Evolutionary conservation across 2,888 invertebrate species (phyloP).

Genomic region (Tachina fera): DNA sequence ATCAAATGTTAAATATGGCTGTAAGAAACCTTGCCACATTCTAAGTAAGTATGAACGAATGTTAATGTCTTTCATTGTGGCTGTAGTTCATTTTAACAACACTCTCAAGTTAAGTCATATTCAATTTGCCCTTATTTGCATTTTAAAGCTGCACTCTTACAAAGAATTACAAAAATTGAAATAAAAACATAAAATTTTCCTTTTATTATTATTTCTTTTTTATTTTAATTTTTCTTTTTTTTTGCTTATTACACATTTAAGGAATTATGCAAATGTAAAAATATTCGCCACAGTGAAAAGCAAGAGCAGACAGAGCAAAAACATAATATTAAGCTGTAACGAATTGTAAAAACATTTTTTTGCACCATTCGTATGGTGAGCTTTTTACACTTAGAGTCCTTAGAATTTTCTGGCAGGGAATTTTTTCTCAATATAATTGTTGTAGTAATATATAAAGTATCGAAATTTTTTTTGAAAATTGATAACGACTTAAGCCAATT

Average conservation of each 20-base stretch:
- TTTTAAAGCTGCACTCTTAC: slow-evolving; percentile 68
- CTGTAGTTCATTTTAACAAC: slow-evolving; percentile 34
- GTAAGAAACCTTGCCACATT: slow-evolving; percentile 35
- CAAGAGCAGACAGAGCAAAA: not conserved
- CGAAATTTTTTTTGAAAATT: too few relatives aligned
- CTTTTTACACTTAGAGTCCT: too few relatives aligned
- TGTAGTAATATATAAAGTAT: too few relatives aligned
- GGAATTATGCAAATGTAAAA: slow-evolving; percentile 67
- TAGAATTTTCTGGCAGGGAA: too few relatives aligned
- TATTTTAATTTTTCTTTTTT: slow-evolving; percentile 16
- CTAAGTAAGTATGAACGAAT: slow-evolving; percentile 7
- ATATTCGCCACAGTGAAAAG: slow-evolving; percentile 37
- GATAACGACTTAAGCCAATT: too few relatives aligned
- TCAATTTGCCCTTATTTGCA: slow-evolving; percentile 80
- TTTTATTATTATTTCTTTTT: not conserved
- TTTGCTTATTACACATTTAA: slow-evolving; percentile 68
- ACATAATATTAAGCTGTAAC: not conserved
- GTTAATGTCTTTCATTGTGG: slow-evolving; percentile 6
- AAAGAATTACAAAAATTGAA: slow-evolving; percentile 36
- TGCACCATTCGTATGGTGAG: too few relatives aligned
- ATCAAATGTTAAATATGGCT: slow-evolving; percentile 40
- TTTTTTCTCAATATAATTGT: too few relatives aligned
- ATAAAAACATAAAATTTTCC: slow-evolving; percentile 38
- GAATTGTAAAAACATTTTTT: not conserved
- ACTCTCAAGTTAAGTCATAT: slow-evolving; percentile 72